Evolutionary conservation across 37 sponge, comb jelly and placozoan species (phyloP).

Genomic region (Ephydatia muelleri): DNA sequence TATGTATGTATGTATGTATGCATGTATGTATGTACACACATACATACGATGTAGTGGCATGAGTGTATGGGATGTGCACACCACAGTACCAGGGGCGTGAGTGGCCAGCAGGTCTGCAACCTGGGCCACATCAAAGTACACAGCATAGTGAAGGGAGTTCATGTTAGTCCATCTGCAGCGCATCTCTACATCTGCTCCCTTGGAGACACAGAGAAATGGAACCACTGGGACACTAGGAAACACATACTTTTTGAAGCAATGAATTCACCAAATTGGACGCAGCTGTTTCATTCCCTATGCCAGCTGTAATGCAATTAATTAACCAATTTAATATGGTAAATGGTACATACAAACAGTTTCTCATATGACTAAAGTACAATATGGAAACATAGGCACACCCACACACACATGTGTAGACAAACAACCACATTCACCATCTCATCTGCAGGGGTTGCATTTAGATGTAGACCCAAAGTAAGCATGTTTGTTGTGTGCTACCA

Average conservation of each 20-base stretch:
- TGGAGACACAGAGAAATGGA: background rate
- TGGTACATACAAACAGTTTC: background rate
- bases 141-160: slow-evolving; percentile 94
- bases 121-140: slow-evolving; percentile 86
- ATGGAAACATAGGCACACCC: no score
- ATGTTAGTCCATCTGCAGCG: slow-evolving; percentile 93
- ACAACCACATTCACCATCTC: no score
- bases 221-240: no score
- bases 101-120: slow-evolving; percentile 67
- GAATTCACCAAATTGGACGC: slow-evolving; percentile 58
- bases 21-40: slow-evolving; percentile 20
- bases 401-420: no score
- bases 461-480: no score
- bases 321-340: background rate
- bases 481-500: no score
- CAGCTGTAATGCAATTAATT: slow-evolving; percentile 21
- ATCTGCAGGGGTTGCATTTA: no score
- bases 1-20: slow-evolving; percentile 9
- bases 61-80: no score
- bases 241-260: slow-evolving; percentile 55
- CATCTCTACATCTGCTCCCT: slow-evolving; percentile 81
- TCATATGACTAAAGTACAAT: no score
- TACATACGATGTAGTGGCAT: background rate
- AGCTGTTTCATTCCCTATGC: slow-evolving; percentile 53
- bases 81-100: slow-evolving; percentile 43